A percentile compares a stretch with the other conserved stretches of the same genome.
Evolutionary conservation across 2,888 invertebrate genomes (phyloP).

Genomic region (Ecliptopera silaceata): DNA sequence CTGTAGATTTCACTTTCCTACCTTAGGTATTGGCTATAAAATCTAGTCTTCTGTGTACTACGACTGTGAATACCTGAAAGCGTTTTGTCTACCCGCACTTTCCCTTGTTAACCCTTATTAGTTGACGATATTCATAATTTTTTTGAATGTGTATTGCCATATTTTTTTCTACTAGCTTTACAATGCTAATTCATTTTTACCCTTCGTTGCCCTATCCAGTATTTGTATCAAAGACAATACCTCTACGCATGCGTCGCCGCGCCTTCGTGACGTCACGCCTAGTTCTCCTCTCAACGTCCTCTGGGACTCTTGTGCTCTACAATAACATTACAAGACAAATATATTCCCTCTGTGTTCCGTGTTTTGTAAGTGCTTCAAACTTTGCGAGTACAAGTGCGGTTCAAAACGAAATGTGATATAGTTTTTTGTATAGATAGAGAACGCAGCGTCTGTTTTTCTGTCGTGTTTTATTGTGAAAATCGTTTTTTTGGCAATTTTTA

Average conservation of each 20-base stretch:
- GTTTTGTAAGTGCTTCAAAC: slow-evolving; percentile 8
- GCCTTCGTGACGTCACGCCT: slow-evolving; percentile 70
- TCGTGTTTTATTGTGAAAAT: neutral
- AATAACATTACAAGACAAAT: slow-evolving; percentile 31
- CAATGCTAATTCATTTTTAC: neutral
- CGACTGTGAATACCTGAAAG: no score
- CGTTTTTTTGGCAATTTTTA: neutral
- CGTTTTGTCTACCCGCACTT: no score
- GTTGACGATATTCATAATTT: neutral
- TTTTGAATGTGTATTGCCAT: neutral
- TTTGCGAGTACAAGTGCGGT: neutral
- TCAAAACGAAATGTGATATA: neutral
- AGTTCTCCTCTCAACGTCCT: slow-evolving; percentile 60
- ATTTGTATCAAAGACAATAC: slow-evolving; percentile 44
- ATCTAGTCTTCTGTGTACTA: no score
- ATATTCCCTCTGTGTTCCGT: slow-evolving; percentile 20
- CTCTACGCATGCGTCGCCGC: slow-evolving; percentile 71
- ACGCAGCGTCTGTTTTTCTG: slow-evolving; percentile 9
- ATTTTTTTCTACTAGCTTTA: neutral
- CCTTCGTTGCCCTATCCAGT: slow-evolving; percentile 44
- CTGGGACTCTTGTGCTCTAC: slow-evolving; percentile 49
- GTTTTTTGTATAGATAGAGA: neutral
- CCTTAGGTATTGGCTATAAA: no score
- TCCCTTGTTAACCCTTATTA: no score
- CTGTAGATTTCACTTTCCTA: no score